A percentile compares a stretch with the other conserved stretches of the same genome.
phyloP scores from a whole-genome alignment of 2,888 invertebrate genomes.

The Lycaena phlaeas region DNA sequence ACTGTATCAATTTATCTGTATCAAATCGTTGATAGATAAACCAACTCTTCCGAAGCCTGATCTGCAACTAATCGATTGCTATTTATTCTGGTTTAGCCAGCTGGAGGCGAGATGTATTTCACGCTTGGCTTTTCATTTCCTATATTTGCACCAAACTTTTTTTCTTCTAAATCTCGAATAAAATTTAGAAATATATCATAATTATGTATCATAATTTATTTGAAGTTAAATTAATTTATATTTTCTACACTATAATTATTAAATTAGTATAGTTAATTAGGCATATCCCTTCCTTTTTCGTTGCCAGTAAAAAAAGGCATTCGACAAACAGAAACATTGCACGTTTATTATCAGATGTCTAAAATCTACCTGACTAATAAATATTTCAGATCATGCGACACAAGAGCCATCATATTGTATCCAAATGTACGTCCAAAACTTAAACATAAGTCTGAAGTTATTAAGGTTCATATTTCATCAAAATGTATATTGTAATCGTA shows the following conservation, averaged over 20 bases:
- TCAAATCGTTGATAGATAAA: slow-evolving; percentile 1
- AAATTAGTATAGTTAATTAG: too few relatives aligned
- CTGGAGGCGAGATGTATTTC: slow-evolving; percentile 29
- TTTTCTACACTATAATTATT: too few relatives aligned
- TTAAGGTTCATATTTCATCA: background rate
- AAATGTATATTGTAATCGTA: background rate
- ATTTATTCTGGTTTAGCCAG: slow-evolving; percentile 37
- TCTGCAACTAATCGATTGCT: slow-evolving; percentile 43
- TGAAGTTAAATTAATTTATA: too few relatives aligned
- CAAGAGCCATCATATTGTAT: background rate
- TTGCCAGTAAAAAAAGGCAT: too few relatives aligned
- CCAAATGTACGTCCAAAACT: background rate
- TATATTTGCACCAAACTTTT: too few relatives aligned
- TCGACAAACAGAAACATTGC: too few relatives aligned
- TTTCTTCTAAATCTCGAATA: too few relatives aligned
- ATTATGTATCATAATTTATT: too few relatives aligned
- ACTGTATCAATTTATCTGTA: background rate
- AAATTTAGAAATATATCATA: too few relatives aligned
- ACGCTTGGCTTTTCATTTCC: slow-evolving; percentile 15
- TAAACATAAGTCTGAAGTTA: background rate
- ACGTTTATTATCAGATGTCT: background rate
- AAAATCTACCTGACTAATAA: background rate
- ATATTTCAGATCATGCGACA: background rate
- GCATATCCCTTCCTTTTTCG: too few relatives aligned
- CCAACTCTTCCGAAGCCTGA: slow-evolving; percentile 13